Conservation (phyloP, 2,113 vertebrate genomes). For the Oncorhynchus keta region DNA sequence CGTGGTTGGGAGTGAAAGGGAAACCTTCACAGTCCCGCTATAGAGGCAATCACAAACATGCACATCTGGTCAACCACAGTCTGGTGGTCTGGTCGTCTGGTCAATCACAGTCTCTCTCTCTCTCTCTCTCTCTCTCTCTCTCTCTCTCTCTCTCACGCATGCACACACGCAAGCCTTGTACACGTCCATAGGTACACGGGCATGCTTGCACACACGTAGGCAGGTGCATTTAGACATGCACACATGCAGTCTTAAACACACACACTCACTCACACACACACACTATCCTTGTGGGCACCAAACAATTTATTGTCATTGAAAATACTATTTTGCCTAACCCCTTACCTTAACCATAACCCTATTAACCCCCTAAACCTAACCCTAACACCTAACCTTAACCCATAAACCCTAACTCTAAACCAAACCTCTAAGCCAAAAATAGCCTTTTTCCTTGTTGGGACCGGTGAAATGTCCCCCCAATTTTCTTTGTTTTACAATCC, state of each 20-base stretch:
- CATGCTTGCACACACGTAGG: neutral
- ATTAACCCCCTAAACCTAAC: neutral
- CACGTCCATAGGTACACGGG: neutral
- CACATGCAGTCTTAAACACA: neutral
- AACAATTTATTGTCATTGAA: too few species aligned
- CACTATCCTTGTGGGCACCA: too few species aligned
- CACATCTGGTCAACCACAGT: neutral
- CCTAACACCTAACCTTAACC: neutral
- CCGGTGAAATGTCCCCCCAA: too few species aligned
- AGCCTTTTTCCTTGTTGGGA: too few species aligned
- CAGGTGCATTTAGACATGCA: neutral
- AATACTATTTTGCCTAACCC: too few species aligned
- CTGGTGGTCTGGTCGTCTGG: too few species aligned
- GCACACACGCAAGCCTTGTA: neutral
- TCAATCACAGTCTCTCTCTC: neutral
- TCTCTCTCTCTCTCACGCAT: neutral
- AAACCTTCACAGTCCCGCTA: neutral
- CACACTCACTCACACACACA: constrained; percentile 3
- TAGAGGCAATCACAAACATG: neutral
- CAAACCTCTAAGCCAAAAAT: too few species aligned
- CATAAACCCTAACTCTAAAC: too few species aligned
- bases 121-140: neutral
- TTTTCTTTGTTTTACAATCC: too few species aligned
- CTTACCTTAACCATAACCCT: neutral
- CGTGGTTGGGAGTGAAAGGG: neutral